phyloP scores from a whole-genome alignment of 2,888 invertebrate species.

The Aleiodes testaceus region DNA sequence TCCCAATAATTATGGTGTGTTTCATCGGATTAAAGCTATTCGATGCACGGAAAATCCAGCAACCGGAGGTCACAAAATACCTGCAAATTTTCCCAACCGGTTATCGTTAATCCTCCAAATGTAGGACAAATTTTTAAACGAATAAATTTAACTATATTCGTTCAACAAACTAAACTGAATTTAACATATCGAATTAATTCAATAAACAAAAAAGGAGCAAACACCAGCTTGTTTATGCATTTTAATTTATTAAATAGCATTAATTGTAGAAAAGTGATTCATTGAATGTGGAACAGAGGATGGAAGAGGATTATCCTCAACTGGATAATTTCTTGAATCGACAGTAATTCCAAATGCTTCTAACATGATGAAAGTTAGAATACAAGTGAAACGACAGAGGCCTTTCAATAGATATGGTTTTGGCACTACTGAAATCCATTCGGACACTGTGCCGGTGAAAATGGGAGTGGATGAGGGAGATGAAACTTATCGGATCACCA shows the following conservation, averaged over 20 bases:
- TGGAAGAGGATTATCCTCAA: no score
- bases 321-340: no score
- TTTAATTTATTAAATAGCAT: no score
- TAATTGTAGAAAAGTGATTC: no score
- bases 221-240: no score
- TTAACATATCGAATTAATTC: no score
- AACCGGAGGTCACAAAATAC: constrained; percentile 19
- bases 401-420: constrained; percentile 16
- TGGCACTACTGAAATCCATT: constrained; percentile 14
- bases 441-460: constrained; percentile 11
- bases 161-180: neutral
- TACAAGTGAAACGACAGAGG: constrained; percentile 18
- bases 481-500: constrained; percentile 29
- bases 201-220: no score
- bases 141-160: neutral
- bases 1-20: constrained; percentile 36
- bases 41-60: neutral
- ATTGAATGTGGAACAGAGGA: no score
- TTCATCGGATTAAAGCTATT: constrained; percentile 13
- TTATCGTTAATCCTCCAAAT: constrained; percentile 5
- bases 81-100: constrained; percentile 1
- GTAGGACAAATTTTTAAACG: constrained; percentile 4
- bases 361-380: constrained; percentile 15
- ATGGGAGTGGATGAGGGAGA: constrained; percentile 10
- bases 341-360: constrained; percentile 3